A percentile compares a stretch with the other conserved stretches of the same genome.
Conservation (phyloP, 2,113 vertebrate species). For the Macheiramphus alcinus region DNA sequence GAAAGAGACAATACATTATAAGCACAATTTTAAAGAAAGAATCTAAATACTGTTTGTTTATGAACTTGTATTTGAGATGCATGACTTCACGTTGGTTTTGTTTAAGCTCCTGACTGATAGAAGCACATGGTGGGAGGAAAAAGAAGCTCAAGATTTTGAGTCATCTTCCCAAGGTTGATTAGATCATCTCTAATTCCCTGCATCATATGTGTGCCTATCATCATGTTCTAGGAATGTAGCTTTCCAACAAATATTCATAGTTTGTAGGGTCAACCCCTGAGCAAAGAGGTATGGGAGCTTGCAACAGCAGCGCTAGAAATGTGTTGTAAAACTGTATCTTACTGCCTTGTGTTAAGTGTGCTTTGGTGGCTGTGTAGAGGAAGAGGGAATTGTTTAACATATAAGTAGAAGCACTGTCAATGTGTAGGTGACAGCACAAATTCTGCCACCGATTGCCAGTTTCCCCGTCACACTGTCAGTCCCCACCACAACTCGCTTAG, state of each 20-base stretch:
- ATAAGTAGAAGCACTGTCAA: not conserved
- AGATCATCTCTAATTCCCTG: not conserved
- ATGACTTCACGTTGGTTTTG: not conserved
- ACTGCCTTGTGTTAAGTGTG: no score
- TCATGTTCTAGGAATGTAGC: not conserved
- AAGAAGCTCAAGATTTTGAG: not conserved
- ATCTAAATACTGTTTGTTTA: not conserved
- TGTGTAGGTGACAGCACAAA: not conserved
- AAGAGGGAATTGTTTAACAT: not conserved
- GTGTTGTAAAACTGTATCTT: accelerated
- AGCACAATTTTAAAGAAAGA: not conserved
- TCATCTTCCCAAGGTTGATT: not conserved
- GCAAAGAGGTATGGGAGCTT: not conserved
- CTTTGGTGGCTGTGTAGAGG: not conserved
- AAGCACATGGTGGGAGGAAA: not conserved
- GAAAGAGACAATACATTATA: not conserved
- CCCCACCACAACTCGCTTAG: accelerated
- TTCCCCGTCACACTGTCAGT: accelerated
- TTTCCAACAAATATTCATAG: not conserved
- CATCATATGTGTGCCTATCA: not conserved
- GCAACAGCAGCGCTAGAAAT: not conserved
- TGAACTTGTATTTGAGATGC: not conserved
- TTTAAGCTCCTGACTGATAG: not conserved
- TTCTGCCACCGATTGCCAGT: not conserved
- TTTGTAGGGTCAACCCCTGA: not conserved